Conservation (phyloP, 35 echinoderm and acorn worm species). For the Hemicentrotus pulcherrimus region DNA sequence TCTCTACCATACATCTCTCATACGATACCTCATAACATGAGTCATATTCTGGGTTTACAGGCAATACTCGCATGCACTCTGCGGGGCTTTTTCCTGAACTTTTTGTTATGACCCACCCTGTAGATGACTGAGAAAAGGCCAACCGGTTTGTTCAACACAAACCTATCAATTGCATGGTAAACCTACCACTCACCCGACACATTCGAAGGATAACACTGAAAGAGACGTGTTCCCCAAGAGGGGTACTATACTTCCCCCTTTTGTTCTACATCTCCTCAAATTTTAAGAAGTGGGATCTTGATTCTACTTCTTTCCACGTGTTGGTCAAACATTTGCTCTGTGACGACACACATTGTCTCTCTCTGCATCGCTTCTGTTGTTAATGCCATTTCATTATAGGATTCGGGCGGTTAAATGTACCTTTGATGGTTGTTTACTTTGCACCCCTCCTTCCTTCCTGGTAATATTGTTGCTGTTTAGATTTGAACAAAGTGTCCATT, state of each 20-base stretch:
- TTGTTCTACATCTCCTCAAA: neutral
- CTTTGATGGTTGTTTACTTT: neutral
- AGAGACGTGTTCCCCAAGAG: neutral
- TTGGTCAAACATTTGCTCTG: neutral
- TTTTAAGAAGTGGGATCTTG: neutral
- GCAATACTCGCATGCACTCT: too few species aligned
- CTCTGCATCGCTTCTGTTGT: neutral
- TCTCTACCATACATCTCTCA: neutral
- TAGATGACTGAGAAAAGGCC: neutral
- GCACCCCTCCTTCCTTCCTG: neutral
- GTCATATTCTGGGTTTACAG: too few species aligned
- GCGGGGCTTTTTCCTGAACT: neutral
- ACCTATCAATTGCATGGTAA: constrained; percentile 39
- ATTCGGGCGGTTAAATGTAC: neutral
- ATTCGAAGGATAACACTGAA: neutral
- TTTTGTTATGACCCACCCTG: neutral
- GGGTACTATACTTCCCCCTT: neutral
- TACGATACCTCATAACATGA: too few species aligned
- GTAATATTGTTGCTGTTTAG: neutral
- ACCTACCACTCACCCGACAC: neutral
- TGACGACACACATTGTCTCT: neutral
- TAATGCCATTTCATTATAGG: neutral
- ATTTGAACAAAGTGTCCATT: too few species aligned
- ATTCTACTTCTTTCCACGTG: neutral
- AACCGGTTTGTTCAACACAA: constrained; percentile 3